phyloP scores from a whole-genome alignment of 2,113 vertebrate genomes.

The Elephantulus edwardii region DNA sequence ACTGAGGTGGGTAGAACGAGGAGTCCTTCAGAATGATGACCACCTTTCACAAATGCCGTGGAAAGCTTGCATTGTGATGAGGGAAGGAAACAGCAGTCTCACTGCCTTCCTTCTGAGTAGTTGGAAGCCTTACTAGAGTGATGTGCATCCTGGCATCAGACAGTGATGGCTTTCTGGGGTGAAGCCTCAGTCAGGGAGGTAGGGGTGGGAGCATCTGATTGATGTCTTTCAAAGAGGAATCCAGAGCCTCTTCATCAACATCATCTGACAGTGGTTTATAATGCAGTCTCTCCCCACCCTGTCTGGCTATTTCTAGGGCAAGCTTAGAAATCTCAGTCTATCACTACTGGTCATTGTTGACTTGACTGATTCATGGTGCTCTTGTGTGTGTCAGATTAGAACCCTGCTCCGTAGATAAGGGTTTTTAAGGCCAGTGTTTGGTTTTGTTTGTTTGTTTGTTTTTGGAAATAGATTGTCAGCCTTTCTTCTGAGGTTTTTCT shows the following conservation, averaged over 20 bases:
- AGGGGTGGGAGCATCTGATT: no score
- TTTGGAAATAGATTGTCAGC: not conserved
- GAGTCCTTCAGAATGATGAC: not conserved
- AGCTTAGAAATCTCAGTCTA: not conserved
- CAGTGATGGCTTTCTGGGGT: not conserved
- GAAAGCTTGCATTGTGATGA: fast-evolving
- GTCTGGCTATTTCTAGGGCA: not conserved
- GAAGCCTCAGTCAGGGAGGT: not conserved
- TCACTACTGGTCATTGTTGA: not conserved
- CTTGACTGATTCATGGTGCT: not conserved
- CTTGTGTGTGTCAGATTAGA: not conserved
- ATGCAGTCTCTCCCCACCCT: not conserved
- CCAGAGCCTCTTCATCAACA: not conserved
- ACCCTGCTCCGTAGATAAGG: not conserved
- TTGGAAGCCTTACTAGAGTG: fast-evolving
- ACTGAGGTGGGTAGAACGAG: not conserved
- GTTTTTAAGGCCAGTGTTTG: not conserved
- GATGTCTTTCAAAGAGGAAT: not conserved
- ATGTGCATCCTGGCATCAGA: not conserved
- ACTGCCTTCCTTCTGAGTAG: not conserved
- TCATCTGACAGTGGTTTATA: not conserved
- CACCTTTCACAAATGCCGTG: no score
- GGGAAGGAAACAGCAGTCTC: not conserved
- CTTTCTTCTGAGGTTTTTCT: not conserved
- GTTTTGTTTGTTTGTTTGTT: not conserved